phyloP scores from a whole-genome alignment of 2,888 invertebrate species.

The Ormyrus labotus region DNA sequence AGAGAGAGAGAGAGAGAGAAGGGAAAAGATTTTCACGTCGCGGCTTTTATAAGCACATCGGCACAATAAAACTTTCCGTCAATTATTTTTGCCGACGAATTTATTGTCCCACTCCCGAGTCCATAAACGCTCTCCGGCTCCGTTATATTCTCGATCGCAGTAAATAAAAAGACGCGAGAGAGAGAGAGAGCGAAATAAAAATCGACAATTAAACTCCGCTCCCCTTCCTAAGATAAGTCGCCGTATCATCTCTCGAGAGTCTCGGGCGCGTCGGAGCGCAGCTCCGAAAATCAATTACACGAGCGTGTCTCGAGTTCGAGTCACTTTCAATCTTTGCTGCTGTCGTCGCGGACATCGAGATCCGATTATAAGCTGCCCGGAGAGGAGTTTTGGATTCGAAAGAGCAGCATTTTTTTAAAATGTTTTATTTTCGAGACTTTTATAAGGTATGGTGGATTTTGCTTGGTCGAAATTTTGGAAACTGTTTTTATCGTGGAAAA shows the following conservation, averaged over 20 bases:
- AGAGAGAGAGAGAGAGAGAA: not conserved
- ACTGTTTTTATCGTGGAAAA: too few species aligned
- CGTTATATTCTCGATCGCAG: slow-evolving; percentile 17
- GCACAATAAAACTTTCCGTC: slow-evolving; percentile 34
- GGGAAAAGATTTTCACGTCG: slow-evolving; percentile 29
- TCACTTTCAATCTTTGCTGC: not conserved
- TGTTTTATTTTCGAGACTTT: too few species aligned
- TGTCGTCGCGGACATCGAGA: not conserved
- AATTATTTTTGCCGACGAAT: slow-evolving; percentile 39
- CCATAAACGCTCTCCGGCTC: not conserved
- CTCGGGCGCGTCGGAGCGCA: not conserved
- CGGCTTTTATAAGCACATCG: not conserved
- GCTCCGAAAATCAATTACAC: not conserved
- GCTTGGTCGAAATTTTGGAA: too few species aligned
- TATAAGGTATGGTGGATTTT: too few species aligned
- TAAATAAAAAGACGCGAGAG: slow-evolving; percentile 15
- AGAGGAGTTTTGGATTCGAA: not conserved
- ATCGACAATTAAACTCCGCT: slow-evolving; percentile 13
- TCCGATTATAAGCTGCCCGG: too few species aligned
- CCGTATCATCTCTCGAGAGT: too few species aligned
- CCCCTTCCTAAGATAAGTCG: too few species aligned
- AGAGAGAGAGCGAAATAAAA: not conserved
- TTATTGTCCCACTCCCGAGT: slow-evolving; percentile 11
- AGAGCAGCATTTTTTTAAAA: not conserved
- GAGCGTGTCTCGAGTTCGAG: not conserved